phyloP scores from a whole-genome alignment of 2,113 vertebrate species.

The Trematocara variabile region DNA sequence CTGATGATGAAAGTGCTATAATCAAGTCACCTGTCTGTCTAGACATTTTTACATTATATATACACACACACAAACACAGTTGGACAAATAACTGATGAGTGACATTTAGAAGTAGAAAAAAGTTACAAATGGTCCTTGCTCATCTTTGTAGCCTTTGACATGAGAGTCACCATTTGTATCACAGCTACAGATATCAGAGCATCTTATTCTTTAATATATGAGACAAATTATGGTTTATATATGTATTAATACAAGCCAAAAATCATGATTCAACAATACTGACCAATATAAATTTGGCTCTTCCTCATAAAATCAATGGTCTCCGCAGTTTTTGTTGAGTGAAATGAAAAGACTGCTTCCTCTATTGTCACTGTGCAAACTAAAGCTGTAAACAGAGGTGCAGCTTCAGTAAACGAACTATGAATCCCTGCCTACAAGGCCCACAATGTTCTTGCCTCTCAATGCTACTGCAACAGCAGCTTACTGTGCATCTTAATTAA shows the following conservation, averaged over 20 bases:
- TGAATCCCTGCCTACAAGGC: not conserved
- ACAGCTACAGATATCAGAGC: not conserved
- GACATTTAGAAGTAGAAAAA: not conserved
- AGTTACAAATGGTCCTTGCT: not conserved
- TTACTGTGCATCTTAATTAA: slow-evolving; percentile 35
- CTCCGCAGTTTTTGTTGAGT: not conserved
- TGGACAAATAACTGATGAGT: not conserved
- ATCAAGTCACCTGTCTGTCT: not conserved
- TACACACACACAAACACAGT: not conserved
- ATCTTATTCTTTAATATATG: not conserved
- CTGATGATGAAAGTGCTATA: not conserved
- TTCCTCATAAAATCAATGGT: not conserved
- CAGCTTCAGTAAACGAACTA: not conserved
- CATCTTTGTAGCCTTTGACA: not conserved
- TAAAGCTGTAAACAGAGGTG: not conserved
- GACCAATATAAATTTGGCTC: not conserved
- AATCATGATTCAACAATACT: not conserved
- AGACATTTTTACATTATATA: not conserved
- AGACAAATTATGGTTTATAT: not conserved
- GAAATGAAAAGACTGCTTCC: not conserved
- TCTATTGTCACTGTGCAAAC: not conserved
- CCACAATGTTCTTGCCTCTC: not conserved
- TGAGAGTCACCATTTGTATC: not conserved
- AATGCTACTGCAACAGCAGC: slow-evolving; percentile 6
- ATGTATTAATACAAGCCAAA: not conserved